A percentile compares a stretch with the other conserved stretches of the same genome.
phyloP scores from a whole-genome alignment of 2,797 vertebrate species.

The Apodemus agrarius region DNA sequence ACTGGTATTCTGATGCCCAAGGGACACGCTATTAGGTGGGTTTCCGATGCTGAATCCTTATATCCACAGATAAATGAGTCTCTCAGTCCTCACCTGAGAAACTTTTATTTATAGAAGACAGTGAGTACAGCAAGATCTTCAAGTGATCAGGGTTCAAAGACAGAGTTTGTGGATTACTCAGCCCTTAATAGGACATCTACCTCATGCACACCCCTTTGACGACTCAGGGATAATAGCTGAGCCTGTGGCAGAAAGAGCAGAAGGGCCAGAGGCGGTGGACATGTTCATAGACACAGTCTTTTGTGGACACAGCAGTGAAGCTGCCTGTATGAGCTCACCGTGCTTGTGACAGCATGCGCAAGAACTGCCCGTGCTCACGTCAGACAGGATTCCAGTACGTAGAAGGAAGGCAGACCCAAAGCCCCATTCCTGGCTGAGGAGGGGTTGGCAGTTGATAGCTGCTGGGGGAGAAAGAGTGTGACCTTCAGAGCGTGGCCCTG shows the following conservation, averaged over 20 bases:
- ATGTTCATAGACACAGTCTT: background rate
- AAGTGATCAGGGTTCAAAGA: background rate
- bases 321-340: too few relatives aligned
- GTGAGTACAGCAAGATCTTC: background rate
- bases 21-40: background rate
- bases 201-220: background rate
- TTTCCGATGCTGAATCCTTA: background rate
- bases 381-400: background rate
- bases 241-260: background rate
- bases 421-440: background rate
- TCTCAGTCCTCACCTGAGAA: background rate
- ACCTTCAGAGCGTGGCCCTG: too few relatives aligned
- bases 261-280: background rate
- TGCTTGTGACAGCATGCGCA: background rate
- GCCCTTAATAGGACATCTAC: background rate
- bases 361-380: background rate
- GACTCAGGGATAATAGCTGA: background rate
- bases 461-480: background rate
- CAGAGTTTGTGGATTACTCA: background rate
- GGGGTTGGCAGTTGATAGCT: background rate
- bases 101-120: background rate
- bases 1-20: too few relatives aligned
- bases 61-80: too few relatives aligned
- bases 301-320: background rate
- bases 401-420: background rate